Conservation (phyloP, 2,113 vertebrate species). For the Malurus elegans region DNA sequence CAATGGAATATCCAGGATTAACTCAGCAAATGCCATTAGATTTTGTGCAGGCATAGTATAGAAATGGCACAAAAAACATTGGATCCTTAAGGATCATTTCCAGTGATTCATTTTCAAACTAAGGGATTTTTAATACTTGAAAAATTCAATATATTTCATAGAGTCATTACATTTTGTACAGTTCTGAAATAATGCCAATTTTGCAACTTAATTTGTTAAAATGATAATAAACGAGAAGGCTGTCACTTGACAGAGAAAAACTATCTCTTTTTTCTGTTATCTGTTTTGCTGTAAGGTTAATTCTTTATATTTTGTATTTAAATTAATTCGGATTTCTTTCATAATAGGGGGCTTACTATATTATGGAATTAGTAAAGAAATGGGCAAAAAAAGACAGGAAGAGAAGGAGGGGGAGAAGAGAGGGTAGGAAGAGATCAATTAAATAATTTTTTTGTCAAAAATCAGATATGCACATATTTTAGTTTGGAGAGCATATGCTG, state of each 20-base stretch:
- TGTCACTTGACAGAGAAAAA: constrained; percentile 51
- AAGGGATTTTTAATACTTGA: constrained; percentile 58
- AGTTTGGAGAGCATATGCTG: constrained; percentile 47
- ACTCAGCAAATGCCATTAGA: constrained; percentile 59
- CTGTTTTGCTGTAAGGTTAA: constrained; percentile 72
- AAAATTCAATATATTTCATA: constrained; percentile 51
- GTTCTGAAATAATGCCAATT: constrained; percentile 58
- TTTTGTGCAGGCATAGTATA: constrained; percentile 29
- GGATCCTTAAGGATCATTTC: constrained; percentile 51
- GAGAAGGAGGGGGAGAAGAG: neutral
- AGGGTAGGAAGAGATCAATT: constrained; percentile 60
- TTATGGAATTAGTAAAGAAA: constrained; percentile 67
- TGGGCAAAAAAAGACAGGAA: constrained; percentile 35
- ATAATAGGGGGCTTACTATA: constrained; percentile 62
- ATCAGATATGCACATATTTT: constrained; percentile 64
- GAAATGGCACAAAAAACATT: constrained; percentile 38
- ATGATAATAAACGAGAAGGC: constrained; percentile 37
- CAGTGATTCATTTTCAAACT: constrained; percentile 43
- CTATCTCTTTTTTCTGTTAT: constrained; percentile 63
- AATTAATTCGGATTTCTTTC: constrained; percentile 69
- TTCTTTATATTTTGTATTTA: constrained; percentile 75
- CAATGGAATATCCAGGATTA: constrained; percentile 65
- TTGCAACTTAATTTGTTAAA: constrained; percentile 60
- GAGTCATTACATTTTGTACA: constrained; percentile 60
- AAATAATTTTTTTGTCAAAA: constrained; percentile 57